Evolutionary conservation across 2,113 vertebrate species (phyloP).

Genomic region (Chitala chitala): DNA sequence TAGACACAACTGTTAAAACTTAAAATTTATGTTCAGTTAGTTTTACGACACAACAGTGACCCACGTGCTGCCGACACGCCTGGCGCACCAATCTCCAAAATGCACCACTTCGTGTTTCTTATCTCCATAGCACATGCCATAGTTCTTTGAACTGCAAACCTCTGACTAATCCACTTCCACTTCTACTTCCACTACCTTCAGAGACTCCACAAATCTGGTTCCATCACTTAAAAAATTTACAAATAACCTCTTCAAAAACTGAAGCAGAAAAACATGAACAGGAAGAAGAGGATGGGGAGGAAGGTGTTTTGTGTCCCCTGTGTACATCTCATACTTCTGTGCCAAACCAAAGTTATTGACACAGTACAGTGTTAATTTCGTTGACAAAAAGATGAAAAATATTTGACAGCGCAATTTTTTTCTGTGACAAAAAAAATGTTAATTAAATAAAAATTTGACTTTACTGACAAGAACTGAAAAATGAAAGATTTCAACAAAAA

Average conservation of each 20-base stretch:
- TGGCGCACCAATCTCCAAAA: slow-evolving; percentile 10
- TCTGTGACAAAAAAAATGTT: not conserved
- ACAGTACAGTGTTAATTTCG: too few relatives aligned
- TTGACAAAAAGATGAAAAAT: too few relatives aligned
- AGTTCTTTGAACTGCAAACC: slow-evolving; percentile 2
- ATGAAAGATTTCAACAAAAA: too few relatives aligned
- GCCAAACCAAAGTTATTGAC: too few relatives aligned
- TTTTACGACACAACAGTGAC: not conserved
- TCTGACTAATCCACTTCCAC: slow-evolving; percentile 3
- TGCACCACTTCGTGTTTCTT: slow-evolving; percentile 1
- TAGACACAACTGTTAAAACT: too few relatives aligned
- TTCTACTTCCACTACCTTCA: too few relatives aligned
- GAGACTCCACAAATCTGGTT: not conserved
- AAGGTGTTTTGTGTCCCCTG: not conserved
- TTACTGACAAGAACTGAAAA: too few relatives aligned
- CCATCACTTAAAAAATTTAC: slow-evolving; percentile 6
- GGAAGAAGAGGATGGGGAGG: not conserved
- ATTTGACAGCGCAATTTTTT: not conserved
- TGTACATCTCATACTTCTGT: not conserved
- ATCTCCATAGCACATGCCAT: not conserved
- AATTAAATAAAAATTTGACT: too few relatives aligned
- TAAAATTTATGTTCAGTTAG: not conserved
- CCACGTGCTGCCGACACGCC: not conserved
- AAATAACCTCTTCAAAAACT: slow-evolving; percentile 13
- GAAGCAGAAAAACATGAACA: too few relatives aligned